phyloP scores from a whole-genome alignment of 2,888 invertebrate genomes.

The Drosophila phalerata region DNA sequence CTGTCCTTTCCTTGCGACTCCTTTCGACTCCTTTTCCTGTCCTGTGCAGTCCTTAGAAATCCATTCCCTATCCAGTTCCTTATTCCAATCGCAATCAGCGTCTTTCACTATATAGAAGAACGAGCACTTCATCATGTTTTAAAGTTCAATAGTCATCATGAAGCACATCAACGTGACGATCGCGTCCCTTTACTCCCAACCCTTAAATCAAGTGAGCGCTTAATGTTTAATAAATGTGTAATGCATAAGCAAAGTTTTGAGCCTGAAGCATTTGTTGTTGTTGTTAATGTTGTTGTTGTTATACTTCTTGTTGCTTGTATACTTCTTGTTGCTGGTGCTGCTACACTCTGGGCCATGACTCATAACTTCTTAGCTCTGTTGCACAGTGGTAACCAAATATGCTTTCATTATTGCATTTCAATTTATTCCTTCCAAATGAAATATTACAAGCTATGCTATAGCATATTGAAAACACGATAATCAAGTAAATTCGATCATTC shows the following conservation, averaged over 20 bases:
- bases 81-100: conserved; percentile 39
- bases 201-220: conserved; percentile 71
- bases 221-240: conserved; percentile 79
- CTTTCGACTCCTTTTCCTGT: neutral
- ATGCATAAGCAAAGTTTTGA: conserved; percentile 78
- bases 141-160: conserved; percentile 81
- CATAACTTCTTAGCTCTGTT: conserved; percentile 66
- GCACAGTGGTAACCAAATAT: conserved; percentile 43
- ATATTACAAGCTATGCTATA: too few species aligned
- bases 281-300: conserved; percentile 30
- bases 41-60: conserved; percentile 8
- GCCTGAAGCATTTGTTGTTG: conserved; percentile 54
- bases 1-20: neutral
- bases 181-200: conserved; percentile 50
- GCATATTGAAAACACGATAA: too few species aligned
- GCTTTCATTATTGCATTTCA: neutral
- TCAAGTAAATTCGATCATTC: too few species aligned
- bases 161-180: conserved; percentile 78
- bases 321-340: conserved; percentile 27
- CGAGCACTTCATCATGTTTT: conserved; percentile 74
- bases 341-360: conserved; percentile 57
- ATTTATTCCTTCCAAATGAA: too few species aligned
- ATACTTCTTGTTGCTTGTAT: conserved; percentile 19
- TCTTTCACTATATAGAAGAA: conserved; percentile 46
- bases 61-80: conserved; percentile 17